Evolutionary conservation across 2,888 invertebrate species (phyloP).

Genomic region (Ditylenchus weischeri): DNA sequence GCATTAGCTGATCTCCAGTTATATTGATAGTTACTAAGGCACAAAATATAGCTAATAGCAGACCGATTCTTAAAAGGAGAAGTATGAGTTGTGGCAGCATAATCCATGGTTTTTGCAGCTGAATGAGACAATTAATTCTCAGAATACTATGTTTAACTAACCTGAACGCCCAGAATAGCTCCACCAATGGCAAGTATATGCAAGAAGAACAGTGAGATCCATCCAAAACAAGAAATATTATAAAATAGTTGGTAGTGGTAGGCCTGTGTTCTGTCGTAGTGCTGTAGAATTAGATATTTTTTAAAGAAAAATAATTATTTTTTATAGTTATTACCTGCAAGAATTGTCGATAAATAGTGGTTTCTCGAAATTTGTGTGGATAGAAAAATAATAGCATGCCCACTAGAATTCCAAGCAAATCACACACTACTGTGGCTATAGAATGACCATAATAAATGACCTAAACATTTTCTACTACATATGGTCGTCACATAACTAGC

Average conservation of each 20-base stretch:
- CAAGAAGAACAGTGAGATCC: conserved; percentile 30
- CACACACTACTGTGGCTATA: conserved; percentile 16
- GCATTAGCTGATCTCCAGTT: conserved; percentile 23
- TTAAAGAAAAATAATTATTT: not conserved
- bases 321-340: conserved; percentile 26
- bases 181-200: conserved; percentile 33
- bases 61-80: conserved; percentile 19
- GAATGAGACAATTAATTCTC: not conserved
- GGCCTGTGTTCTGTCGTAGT: conserved; percentile 29
- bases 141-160: not conserved
- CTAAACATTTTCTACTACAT: not conserved
- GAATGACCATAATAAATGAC: conserved; percentile 9
- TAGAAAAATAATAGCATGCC: conserved; percentile 32
- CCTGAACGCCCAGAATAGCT: conserved; percentile 33
- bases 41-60: conserved; percentile 19
- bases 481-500: no score
- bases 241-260: conserved; percentile 33
- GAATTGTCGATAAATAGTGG: conserved; percentile 33
- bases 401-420: conserved; percentile 32
- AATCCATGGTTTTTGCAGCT: conserved; percentile 19
- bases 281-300: conserved; percentile 18
- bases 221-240: conserved; percentile 25
- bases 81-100: conserved; percentile 25
- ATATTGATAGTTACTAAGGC: conserved; percentile 22
- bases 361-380: conserved; percentile 32